phyloP scores from a whole-genome alignment of 2,113 vertebrate species.

The Nestor notabilis region DNA sequence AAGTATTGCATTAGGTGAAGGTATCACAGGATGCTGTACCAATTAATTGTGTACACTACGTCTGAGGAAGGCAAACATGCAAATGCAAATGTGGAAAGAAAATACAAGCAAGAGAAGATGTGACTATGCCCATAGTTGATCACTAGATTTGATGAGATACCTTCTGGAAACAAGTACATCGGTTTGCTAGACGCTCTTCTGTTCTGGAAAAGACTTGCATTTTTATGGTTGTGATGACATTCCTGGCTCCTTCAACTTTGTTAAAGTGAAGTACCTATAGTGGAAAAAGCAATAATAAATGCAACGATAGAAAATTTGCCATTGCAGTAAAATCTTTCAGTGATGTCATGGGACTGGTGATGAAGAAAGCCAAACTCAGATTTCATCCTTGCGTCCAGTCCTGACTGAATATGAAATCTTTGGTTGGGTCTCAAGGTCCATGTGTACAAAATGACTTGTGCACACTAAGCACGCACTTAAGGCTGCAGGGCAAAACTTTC shows the following conservation, averaged over 20 bases:
- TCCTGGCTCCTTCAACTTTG: slow-evolving; percentile 10
- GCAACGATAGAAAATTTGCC: background rate
- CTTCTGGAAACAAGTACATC: slow-evolving; percentile 24
- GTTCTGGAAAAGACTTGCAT: slow-evolving; percentile 39
- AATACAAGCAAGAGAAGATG: background rate
- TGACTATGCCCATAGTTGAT: background rate
- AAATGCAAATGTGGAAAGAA: background rate
- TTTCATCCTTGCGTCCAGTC: background rate
- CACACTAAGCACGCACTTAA: background rate
- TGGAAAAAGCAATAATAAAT: background rate
- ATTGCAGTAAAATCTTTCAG: background rate
- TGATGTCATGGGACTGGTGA: background rate
- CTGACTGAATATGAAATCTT: background rate
- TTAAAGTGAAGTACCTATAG: slow-evolving; percentile 51
- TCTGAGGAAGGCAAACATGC: background rate
- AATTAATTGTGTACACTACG: background rate
- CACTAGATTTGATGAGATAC: background rate
- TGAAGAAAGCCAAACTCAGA: background rate
- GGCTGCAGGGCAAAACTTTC: background rate
- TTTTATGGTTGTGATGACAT: slow-evolving; percentile 28
- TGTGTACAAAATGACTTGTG: background rate
- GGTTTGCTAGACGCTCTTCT: background rate
- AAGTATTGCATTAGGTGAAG: background rate
- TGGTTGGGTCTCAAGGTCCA: background rate
- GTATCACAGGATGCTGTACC: background rate